Percentiles rank a stretch among this genome's conserved stretches.
Conservation (phyloP, 2,888 invertebrate genomes). For the Metallyticus violacea region DNA sequence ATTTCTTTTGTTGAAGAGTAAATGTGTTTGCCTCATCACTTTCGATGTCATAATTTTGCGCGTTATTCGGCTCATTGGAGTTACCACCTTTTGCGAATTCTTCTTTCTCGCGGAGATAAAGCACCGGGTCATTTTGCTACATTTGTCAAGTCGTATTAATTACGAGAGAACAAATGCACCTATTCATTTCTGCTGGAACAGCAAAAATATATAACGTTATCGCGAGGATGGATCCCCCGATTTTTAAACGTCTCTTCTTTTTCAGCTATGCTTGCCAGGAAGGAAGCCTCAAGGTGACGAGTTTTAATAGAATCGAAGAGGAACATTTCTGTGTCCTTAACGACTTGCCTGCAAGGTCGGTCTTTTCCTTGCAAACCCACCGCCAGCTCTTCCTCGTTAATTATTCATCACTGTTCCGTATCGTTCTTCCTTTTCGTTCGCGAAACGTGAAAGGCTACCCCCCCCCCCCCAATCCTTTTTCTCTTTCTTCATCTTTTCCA, state of each 20-base stretch:
- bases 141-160: not conserved
- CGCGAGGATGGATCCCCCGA: too few relatives aligned
- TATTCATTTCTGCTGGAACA: not conserved
- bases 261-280: too few relatives aligned
- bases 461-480: too few relatives aligned
- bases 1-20: too few relatives aligned
- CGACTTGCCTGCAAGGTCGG: not conserved
- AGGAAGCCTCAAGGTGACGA: not conserved
- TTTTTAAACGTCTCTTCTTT: not conserved
- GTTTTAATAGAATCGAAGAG: not conserved
- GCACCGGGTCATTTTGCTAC: not conserved
- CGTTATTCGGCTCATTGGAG: not conserved
- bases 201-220: not conserved
- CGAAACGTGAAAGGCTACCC: not conserved
- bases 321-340: not conserved
- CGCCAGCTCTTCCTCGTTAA: not conserved
- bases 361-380: not conserved
- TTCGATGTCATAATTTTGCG: not conserved
- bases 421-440: not conserved
- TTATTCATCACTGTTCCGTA: not conserved
- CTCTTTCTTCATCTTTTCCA: not conserved
- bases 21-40: not conserved
- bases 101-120: not conserved
- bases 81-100: not conserved
- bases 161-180: not conserved